Base-by-base conservation (phyloP, 2,113 vertebrate genomes). In the Orientallactaga bullata region DNA sequence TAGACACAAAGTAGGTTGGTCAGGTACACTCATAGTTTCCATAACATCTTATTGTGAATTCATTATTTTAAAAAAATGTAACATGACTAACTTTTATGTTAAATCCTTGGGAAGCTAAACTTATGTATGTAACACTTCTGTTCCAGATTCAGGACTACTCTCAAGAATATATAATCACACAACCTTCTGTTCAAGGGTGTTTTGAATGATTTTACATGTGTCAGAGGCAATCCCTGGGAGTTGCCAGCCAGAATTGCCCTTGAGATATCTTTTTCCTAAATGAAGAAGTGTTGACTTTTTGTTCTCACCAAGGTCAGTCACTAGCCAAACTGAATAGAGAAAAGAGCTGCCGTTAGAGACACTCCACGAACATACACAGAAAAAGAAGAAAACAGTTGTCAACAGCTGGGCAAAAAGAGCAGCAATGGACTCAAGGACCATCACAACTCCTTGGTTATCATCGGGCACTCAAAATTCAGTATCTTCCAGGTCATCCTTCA, bases 101-200 rank as follows among this genome's bases (percentile, higher is more conserved):
- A 85, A 90, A 72, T 91, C 42, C n/a, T 94, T 82, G 28, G 21
- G 35, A 84, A 91, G 69, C 76, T 91, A 68, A 91, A 65, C 15
- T 80, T 93, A 94, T 10, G 18, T 18, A 78, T 39, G 88, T 90
- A 32, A 42, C 47, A 89, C 47, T 51, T 94, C 74, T 55, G 5
- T 95, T 95, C 91, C 94, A 80, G 92, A n/a, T 86, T 63, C 90
- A 91, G 37, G 77, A 87, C 61, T 78, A 81, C 24, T 82, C 32
- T 91, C 18, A 84, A 92, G 81, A 88, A 94, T 9, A 20, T 71
- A 90, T 89, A 89, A 90, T 82, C 30, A 72, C 26, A 78, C 6
- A 93, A 3, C 26, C 10, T 63, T 78, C 77, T 85, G 32, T 68
- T 68, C 16, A 79, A 32, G 23, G 21, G 39, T 58, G 58, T 80